Base-by-base conservation (phyloP, 1,140 invertebrate species). In the Sipha flava region DNA sequence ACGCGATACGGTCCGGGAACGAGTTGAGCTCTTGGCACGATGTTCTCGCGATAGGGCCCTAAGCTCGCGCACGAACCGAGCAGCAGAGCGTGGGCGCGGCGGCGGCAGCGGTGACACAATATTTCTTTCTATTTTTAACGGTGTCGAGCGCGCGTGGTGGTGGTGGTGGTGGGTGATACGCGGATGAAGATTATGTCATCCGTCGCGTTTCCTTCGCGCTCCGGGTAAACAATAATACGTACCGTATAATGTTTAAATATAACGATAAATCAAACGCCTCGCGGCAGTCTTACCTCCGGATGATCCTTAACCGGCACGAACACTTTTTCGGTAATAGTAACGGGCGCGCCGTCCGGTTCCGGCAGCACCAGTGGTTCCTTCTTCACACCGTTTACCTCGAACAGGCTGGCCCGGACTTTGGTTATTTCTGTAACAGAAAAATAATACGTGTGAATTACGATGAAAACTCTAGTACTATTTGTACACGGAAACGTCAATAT, bases 301-400 rank as follows among this genome's bases (percentile, higher is more conserved):
- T 98, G 95, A 87, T 99, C 97, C 90, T 98, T 98, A 82, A 98
- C 95, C 26, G 98, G 98, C 84, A 99, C 97, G 89, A 97, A 99
- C 84, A 99, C 94, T 91, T 99, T 99, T 89, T 99, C 98, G 87
- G 95, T 95, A 83, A 97, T 90, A 84, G 95, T 95, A 80, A 94
- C 92, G 82, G 95, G 89, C 83, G 94, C 90, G 54, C 98, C 98
- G 81, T 95, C 92, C 57, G 95, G 89, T 83, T 99, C 97, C 84
- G 98, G 98, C 84, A 99, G 88, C 79, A 93, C 88, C 62, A 98
- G 89, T 37, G 96, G 94, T 85, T 98, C 95, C 85, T 97, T 96
- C 87, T 95, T 95, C 37, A 94, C 92, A 80, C 96, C 95, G 89
- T 96, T 97, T 87, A 98, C 96, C 90, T 99, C 97, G 89, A 99